Evolutionary conservation across 2,888 invertebrate species (phyloP), one percentile per base, ranked within the genome.

Genomic region (Protonemura montana): DNA sequence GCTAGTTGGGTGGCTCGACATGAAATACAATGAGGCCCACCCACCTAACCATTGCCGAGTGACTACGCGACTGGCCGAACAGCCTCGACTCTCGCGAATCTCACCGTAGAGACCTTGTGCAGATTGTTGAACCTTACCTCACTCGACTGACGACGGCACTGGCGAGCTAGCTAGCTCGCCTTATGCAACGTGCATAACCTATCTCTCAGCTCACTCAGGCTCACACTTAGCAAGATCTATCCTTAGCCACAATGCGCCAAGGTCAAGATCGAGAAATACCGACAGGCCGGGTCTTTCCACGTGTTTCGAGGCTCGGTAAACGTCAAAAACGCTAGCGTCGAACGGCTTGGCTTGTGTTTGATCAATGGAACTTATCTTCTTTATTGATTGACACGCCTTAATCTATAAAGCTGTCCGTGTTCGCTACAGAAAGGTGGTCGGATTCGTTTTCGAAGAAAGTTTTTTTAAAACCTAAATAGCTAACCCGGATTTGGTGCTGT

Each of bases 131-230:
- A 59, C 59, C 59, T 59, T 10, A 10, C 59, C 21, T 21, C 41
- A 13, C n/a, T n/a, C 41, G 6, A 13, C 28, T 27, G 78, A 6
- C 78, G 78, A 78, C 78, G 26, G 10, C 3, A 6, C 35, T 28
- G 21, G 78, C 78, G 5, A 16, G 7, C n/a, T n/a, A 78, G 26
- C 26, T 25, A 26, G 25, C 27, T 5, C 78, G 28, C 6, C 78
- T 78, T 13, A 78, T n/a, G 28, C 27, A 78, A 78, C 26, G 78
- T 78, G 78, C 78, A 78, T 78, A 78, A 78, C 78, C 78, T 28
- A 78, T 78, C 78, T 78, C 28, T 78, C 78, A 1, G 28, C 59
- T 21, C 16, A 16, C 26, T 76, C 59, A 21, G 59, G 10, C 3
- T 35, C 35, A 35, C 10, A 10, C 35, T 35, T n/a, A n/a, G 35